Conservation (phyloP, 2,888 invertebrate genomes). For the Microchrysa polita region DNA sequence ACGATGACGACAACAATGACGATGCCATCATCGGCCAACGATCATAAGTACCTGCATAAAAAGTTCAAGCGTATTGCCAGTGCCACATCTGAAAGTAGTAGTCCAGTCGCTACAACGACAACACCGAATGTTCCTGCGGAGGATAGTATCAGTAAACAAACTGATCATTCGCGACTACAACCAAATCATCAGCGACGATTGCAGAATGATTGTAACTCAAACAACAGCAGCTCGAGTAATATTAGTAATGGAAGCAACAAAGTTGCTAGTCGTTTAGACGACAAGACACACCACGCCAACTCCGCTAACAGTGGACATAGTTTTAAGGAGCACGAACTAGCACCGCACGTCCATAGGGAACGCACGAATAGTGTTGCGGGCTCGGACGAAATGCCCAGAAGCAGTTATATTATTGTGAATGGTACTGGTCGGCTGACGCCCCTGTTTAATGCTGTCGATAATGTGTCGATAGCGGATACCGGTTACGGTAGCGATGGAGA, state of each 20-base stretch:
- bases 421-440: constrained; percentile 33
- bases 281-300: background rate
- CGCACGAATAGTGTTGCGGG: constrained; percentile 33
- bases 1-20: constrained; percentile 33
- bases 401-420: constrained; percentile 29
- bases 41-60: constrained; percentile 87
- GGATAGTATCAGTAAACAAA: constrained; percentile 4
- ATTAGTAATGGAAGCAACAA: constrained; percentile 20
- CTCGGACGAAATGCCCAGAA: background rate
- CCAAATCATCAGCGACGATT: constrained; percentile 22
- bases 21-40: constrained; percentile 62
- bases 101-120: background rate
- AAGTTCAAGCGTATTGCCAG: constrained; percentile 91
- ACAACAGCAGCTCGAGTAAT: constrained; percentile 6
- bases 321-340: background rate
- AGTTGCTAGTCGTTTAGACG: background rate
- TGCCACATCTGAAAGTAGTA: constrained; percentile 58
- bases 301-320: no score
- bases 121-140: constrained; percentile 9
- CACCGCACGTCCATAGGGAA: background rate
- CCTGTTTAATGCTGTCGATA: constrained; percentile 24
- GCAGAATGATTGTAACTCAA: constrained; percentile 20
- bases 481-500: constrained; percentile 38
- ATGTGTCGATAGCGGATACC: constrained; percentile 12
- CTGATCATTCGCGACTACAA: background rate